A percentile compares a stretch with the other conserved stretches of the same genome.
Conservation (phyloP, 2,888 invertebrate species). For the Oscheius sp. region DNA sequence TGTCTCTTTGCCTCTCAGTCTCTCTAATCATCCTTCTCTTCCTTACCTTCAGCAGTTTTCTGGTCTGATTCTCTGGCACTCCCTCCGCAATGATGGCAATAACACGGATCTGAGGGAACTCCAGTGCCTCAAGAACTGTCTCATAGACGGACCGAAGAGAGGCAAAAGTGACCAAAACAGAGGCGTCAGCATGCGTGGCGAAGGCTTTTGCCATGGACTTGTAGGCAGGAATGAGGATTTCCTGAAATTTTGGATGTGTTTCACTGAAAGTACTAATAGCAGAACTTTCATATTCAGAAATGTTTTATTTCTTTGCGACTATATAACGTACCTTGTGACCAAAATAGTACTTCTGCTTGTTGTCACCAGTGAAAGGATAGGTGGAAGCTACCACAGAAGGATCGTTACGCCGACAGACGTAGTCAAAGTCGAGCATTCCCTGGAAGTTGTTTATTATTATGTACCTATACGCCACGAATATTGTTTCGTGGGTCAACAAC, state of each 20-base stretch:
- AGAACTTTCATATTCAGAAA: no score
- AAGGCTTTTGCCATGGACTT: conserved; percentile 97
- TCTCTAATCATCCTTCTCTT: background rate
- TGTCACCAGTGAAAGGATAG: conserved; percentile 94
- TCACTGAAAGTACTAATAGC: no score
- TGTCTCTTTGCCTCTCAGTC: background rate
- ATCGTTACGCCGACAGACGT: conserved; percentile 87
- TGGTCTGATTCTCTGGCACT: conserved; percentile 97
- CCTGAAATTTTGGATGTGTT: conserved; percentile 29
- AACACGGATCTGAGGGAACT: conserved; percentile 86
- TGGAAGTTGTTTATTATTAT: conserved; percentile 75
- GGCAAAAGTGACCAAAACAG: conserved; percentile 94
- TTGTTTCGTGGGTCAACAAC: no score
- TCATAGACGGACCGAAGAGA: conserved; percentile 96
- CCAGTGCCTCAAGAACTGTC: conserved; percentile 92
- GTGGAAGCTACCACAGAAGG: conserved; percentile 93
- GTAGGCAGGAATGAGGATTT: conserved; percentile 81
- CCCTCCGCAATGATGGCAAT: conserved; percentile 99
- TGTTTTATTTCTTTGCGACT: background rate
- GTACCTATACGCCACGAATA: no score
- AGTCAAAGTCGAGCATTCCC: conserved; percentile 95
- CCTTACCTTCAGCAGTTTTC: conserved; percentile 82
- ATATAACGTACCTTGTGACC: conserved; percentile 85
- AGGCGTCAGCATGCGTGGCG: conserved; percentile 91
- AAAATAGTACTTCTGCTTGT: conserved; percentile 99